A percentile compares a stretch with the other conserved stretches of the same genome.
Conservation (phyloP, 2,888 invertebrate species). For the Papilio gigon region DNA sequence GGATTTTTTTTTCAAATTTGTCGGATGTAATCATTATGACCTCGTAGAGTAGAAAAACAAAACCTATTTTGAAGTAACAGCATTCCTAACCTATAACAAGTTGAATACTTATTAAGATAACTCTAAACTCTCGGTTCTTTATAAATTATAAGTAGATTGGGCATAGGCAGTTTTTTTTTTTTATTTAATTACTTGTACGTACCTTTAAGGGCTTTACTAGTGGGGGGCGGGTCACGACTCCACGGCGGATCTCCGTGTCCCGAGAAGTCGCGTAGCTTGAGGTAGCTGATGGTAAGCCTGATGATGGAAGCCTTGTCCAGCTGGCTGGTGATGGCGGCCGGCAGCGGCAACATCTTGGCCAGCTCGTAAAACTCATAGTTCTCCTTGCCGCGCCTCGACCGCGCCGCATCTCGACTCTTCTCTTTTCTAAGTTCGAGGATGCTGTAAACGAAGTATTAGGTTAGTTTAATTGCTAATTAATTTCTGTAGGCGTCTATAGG, state of each 20-base stretch:
- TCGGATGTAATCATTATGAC: no score
- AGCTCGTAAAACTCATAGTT: constrained; percentile 98
- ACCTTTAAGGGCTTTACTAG: constrained; percentile 93
- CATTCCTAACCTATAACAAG: no score
- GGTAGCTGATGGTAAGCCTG: constrained; percentile 97
- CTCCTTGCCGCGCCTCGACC: constrained; percentile 95
- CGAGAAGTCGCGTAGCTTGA: constrained; percentile 96
- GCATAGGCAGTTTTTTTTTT: not conserved
- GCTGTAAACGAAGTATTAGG: constrained; percentile 82
- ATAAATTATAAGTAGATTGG: no score
- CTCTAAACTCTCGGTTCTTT: no score
- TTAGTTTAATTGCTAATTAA: constrained; percentile 49
- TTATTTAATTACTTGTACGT: constrained; percentile 55
- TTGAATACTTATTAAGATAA: no score
- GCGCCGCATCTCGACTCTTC: constrained; percentile 95
- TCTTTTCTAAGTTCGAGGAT: constrained; percentile 96
- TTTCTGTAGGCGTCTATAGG: not conserved
- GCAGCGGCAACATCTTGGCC: constrained; percentile 95
- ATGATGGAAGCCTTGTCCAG: constrained; percentile 98
- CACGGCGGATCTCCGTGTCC: constrained; percentile 98
- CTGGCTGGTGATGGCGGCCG: constrained; percentile 95
- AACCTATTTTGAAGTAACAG: no score
- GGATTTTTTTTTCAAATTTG: no score
- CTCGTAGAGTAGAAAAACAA: no score
- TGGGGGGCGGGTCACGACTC: constrained; percentile 90